phyloP scores from a whole-genome alignment of 2,888 invertebrate genomes.

The Phorcus lineatus region DNA sequence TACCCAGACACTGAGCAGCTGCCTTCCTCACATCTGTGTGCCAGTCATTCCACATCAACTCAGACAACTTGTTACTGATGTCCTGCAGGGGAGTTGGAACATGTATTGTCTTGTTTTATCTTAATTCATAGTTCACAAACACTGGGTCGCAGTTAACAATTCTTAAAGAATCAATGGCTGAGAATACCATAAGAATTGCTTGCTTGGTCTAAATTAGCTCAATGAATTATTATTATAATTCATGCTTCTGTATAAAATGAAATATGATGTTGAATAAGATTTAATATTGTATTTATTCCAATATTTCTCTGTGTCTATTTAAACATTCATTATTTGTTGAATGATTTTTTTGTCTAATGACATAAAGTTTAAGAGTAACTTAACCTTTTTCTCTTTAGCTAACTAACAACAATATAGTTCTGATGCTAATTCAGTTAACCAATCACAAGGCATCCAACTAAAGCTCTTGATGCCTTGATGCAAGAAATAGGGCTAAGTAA shows the following conservation, averaged over 20 bases:
- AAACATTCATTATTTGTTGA: background rate
- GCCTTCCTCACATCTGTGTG: conserved; percentile 71
- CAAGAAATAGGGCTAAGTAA: too few species aligned
- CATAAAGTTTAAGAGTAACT: too few species aligned
- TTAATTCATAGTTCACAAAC: background rate
- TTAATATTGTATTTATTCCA: background rate
- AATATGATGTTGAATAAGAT: background rate
- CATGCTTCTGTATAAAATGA: background rate
- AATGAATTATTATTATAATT: too few species aligned
- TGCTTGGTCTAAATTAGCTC: too few species aligned
- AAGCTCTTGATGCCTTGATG: too few species aligned
- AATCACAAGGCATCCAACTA: too few species aligned
- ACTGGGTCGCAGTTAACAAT: background rate
- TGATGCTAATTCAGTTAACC: too few species aligned
- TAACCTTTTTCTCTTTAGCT: too few species aligned
- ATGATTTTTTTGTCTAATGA: background rate
- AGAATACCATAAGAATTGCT: too few species aligned
- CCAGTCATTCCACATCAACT: conserved; percentile 76
- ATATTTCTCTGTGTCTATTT: background rate
- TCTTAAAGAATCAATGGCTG: background rate
- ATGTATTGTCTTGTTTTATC: background rate
- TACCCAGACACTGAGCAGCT: conserved; percentile 74
- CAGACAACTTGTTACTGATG: conserved; percentile 69
- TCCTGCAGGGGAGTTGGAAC: conserved; percentile 52
- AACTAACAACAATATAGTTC: too few species aligned